Percentiles rank a stretch among this genome's conserved stretches.
Conservation (phyloP, 2,113 vertebrate species). For the Cichladusa arquata region DNA sequence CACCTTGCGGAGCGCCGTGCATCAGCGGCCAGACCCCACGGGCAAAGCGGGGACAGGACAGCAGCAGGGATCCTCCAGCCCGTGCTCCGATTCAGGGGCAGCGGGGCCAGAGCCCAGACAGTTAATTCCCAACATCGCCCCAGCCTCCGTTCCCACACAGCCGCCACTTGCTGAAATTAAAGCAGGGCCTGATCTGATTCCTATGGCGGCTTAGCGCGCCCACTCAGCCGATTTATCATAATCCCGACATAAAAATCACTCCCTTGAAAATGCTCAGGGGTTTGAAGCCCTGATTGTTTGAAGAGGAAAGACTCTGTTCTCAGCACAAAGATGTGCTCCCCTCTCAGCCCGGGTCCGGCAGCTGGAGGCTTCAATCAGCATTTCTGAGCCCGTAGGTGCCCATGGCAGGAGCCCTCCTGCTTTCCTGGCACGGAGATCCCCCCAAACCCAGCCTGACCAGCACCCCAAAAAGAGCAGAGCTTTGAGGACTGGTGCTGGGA, state of each 20-base stretch:
- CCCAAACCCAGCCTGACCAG: background rate
- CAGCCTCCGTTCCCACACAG: background rate
- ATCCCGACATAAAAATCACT: slow-evolving; percentile 20
- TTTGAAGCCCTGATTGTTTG: slow-evolving; percentile 24
- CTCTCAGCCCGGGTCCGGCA: background rate
- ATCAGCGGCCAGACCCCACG: too few relatives aligned
- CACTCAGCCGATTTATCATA: slow-evolving; percentile 23
- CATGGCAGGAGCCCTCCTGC: rapidly evolving
- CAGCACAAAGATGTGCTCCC: background rate
- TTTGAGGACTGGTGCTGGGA: background rate
- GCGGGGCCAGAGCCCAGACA: background rate
- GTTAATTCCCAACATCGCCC: background rate
- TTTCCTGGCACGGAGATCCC: background rate
- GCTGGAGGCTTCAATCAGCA: background rate
- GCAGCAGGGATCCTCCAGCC: rapidly evolving
- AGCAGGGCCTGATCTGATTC: slow-evolving; percentile 21
- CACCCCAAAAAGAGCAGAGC: background rate
- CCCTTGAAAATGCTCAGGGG: background rate
- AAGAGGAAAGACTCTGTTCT: slow-evolving; percentile 5
- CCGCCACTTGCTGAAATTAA: background rate
- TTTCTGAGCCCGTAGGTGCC: background rate
- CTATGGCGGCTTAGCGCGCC: background rate
- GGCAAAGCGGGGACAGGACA: background rate
- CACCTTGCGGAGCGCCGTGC: rapidly evolving
- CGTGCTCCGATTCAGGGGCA: too few relatives aligned